Percentiles rank a stretch among this genome's conserved stretches.
phyloP scores from a whole-genome alignment of 2,888 invertebrate genomes.

The Eumerus sabulonum region DNA sequence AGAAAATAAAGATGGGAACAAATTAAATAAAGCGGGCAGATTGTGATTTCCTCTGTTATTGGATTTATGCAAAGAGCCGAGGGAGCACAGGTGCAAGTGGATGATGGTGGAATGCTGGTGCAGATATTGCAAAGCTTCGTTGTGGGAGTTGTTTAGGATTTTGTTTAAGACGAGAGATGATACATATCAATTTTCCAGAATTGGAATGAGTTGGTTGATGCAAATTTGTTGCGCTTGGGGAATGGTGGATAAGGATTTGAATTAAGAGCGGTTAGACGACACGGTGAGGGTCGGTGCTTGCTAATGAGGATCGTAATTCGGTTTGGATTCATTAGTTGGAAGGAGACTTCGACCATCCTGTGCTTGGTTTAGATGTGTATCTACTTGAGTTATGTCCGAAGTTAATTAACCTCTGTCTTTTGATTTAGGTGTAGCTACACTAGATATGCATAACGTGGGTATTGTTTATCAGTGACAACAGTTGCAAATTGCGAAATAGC shows the following conservation, averaged over 20 bases:
- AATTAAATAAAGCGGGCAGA: slow-evolving; percentile 41
- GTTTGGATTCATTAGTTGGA: too few relatives aligned
- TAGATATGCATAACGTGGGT: too few relatives aligned
- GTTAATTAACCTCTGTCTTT: too few relatives aligned
- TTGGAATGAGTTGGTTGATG: slow-evolving; percentile 3
- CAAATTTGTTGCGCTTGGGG: not conserved
- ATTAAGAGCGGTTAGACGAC: too few relatives aligned
- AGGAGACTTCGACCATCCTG: too few relatives aligned
- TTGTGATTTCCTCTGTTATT: slow-evolving; percentile 49
- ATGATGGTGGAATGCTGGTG: not conserved
- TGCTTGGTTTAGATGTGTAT: too few relatives aligned
- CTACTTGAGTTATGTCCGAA: too few relatives aligned
- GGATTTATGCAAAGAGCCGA: slow-evolving; percentile 53
- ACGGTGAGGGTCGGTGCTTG: too few relatives aligned
- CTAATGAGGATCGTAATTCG: too few relatives aligned
- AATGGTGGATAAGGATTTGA: not conserved
- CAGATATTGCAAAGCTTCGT: not conserved
- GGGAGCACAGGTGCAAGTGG: slow-evolving; percentile 22
- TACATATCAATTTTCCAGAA: slow-evolving; percentile 6
- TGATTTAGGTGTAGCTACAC: too few relatives aligned
- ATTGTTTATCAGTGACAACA: too few relatives aligned
- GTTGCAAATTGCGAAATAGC: too few relatives aligned
- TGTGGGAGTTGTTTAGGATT: not conserved
- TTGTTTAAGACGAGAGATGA: slow-evolving; percentile 11
- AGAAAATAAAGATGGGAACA: not conserved